Evolutionary conservation across 2,888 invertebrate genomes (phyloP), one percentile per base, ranked within the genome.

Genomic region (Mesoligia furuncula): DNA sequence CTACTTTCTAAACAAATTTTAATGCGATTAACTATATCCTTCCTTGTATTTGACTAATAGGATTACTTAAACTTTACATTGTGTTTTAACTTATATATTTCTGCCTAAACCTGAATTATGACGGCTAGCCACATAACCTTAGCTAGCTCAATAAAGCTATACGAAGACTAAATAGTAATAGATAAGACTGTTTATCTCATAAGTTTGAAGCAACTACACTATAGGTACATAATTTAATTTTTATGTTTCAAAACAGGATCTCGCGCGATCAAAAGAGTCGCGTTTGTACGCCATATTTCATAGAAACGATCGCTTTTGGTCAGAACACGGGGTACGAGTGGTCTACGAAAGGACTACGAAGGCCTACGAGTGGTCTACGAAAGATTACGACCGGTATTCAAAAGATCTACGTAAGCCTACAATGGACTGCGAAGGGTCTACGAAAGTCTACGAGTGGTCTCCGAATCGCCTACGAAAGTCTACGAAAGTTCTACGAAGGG

Each of bases 11-110:
- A 36, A 31, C 17, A 68, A 67, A 48, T 31, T 68, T 13, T 70
- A 80, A 67, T 77, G 31, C 17, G 54, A 83, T 80, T 80, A 83
- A 24, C 11, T 24, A n/a, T 45, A 69, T 27, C 36, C 48, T 15
- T 48, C 15, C 20, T 39, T 48, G 17, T 51, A n/a, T 81, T 70
- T 27, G 6, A 71, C 15, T 59, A 64, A 83, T 68, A 27, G 45
- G 71, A 81, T 83, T 78, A 83, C 68, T 20, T 51, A 67, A 69
- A 71, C 27, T 15, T 42, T 77, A 76, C 67, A 74, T 39, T 36
- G 15, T 39, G 8, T 74, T 39, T 81, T 36, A 36, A 45, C 6
- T 27, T 20, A 31, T 5, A n/a, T 61, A 24, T 66, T 66, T 68
- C 27, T 72, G 31, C 17, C 31, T 24, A 15, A 69, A 31, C 17